Base-by-base conservation (phyloP, 2,797 vertebrate genomes). In the Onychomys arenicola region DNA sequence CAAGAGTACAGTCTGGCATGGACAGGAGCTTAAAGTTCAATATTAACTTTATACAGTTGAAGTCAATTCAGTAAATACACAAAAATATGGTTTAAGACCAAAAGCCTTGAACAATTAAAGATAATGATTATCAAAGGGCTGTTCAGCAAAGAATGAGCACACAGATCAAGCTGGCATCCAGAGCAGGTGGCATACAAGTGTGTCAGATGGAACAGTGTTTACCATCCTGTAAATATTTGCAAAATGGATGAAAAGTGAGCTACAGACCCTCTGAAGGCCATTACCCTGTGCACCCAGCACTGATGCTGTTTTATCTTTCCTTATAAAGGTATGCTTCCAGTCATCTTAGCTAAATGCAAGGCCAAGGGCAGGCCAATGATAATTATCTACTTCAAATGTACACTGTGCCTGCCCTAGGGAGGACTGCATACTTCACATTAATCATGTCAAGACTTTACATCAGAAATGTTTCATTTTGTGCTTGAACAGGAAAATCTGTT, bases 201-300 rank as follows among this genome's bases (percentile, higher is more conserved):
- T 77, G 32, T 75, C 32, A 76, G 77, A 43, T 23, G 37, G 4
- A 6, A 76, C 1, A 52, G 37, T 11, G 19, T 4, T 71, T 23
- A 4, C 59, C 40, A 83, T 46, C 71, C 12, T 32, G 40, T n/a
- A 89, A 83, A 92, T 97, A 94, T 91, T 88, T 95, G 86, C 59
- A 65, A 12, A 80, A 69, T 69, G 40, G 37, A 83, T 80, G 69
- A 89, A 77, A 86, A 25, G 25, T 77, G 81, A 96, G 76, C 59
- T 46, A n/a, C 49, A 91, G 81, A 52, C 13, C 52, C 84, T 88
- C 27, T 46, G n/a, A 78, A 82, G 34, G 17, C 46, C 40, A 23
- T 89, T 91, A 59, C 2, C 55, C 23, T 89, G 19, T 86, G 5
- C 81, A 81, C 34, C 69, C 29, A 77, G 37, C 27, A 43, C 3